Percentiles rank a stretch among this genome's conserved stretches.
Evolutionary conservation across 2,113 vertebrate genomes (phyloP).

Genomic region (Aplodontia rufa): DNA sequence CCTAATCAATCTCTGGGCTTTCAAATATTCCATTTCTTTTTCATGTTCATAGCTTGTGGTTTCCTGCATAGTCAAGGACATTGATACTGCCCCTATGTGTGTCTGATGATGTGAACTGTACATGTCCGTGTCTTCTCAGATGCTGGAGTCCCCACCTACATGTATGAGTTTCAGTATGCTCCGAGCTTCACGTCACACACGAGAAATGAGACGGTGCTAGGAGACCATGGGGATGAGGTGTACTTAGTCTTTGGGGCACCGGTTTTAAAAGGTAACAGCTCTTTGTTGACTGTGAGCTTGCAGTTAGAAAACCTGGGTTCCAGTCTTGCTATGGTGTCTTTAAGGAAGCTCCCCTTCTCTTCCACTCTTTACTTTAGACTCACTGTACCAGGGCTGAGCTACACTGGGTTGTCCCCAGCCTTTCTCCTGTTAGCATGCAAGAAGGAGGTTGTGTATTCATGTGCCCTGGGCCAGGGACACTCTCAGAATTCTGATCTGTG

Average conservation of each 20-base stretch:
- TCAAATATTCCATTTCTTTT: accelerated
- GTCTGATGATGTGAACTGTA: accelerated
- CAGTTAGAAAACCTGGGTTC: not conserved
- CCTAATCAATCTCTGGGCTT: not conserved
- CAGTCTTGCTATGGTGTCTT: not conserved
- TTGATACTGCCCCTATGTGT: not conserved
- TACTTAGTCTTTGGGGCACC: constrained; percentile 82
- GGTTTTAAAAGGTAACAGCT: constrained; percentile 79
- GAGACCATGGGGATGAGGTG: constrained; percentile 85
- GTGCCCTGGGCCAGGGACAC: too few relatives aligned
- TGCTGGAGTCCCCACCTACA: constrained; percentile 72
- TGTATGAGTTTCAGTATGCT: constrained; percentile 85
- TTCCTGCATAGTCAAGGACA: not conserved
- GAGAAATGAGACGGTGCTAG: constrained; percentile 77
- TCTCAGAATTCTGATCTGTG: not conserved
- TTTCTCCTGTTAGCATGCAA: not conserved
- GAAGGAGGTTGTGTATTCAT: too few relatives aligned
- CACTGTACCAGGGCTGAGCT: accelerated
- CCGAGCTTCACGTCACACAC: constrained; percentile 36
- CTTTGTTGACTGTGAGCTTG: not conserved
- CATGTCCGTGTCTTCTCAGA: constrained; percentile 76
- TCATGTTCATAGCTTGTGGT: accelerated
- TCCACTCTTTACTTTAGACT: not conserved
- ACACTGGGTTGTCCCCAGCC: accelerated
- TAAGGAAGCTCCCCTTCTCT: not conserved